These are phyloP conservation scores for Ichneumon xanthorius DNA, from an alignment of 2,888 invertebrate genomes.

Conservation along the genomic window DNA sequence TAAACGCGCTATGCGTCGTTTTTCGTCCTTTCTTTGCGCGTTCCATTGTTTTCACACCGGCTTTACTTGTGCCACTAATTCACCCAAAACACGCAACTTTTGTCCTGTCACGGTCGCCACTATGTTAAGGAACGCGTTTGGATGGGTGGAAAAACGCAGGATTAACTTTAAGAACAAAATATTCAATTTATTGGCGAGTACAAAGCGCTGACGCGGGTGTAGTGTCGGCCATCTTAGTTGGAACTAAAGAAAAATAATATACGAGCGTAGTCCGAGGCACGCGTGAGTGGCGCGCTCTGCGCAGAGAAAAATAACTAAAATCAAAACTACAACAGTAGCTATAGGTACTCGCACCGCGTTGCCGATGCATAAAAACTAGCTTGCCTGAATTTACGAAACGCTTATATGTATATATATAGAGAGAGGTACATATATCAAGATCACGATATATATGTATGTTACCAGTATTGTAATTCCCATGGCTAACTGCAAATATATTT, in stretches of 20 bases:
- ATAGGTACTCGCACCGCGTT: no score
- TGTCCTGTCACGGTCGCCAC: conserved; percentile 14
- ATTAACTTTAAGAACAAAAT: background rate
- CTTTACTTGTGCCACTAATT: background rate
- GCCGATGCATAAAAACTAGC: no score
- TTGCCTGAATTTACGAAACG: no score
- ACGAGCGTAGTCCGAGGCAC: background rate
- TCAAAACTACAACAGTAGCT: background rate
- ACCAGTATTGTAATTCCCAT: no score
- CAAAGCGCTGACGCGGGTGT: background rate
- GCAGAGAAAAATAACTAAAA: background rate
- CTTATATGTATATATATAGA: no score
- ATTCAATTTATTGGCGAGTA: background rate
- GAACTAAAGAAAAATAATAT: background rate
- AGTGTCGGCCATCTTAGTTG: background rate
- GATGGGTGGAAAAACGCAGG: background rate
- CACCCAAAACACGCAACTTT: background rate
- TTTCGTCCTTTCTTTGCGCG: background rate
- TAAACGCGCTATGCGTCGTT: background rate
- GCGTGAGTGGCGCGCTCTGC: background rate
- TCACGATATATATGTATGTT: no score
- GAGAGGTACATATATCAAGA: no score
- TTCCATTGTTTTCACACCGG: conserved; percentile 4
- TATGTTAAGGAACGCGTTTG: background rate
- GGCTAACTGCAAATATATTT: no score